Conservation (phyloP, 2,888 invertebrate species). For the Thumatha senex region DNA sequence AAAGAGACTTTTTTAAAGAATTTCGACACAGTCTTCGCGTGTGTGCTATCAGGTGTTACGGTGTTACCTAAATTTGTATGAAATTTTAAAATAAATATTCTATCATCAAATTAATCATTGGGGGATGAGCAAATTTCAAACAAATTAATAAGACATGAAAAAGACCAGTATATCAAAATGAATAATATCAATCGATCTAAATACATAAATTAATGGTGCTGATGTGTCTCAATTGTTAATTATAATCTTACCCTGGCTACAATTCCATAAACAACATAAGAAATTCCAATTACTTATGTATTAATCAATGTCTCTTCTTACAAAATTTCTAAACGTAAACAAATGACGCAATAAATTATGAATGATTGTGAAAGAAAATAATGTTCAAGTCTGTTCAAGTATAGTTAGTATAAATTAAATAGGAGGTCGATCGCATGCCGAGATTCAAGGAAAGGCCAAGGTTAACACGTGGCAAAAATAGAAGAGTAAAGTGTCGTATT, state of each 20-base stretch:
- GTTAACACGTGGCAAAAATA: conserved; percentile 40
- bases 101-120: no score
- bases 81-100: no score
- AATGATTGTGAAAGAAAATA: conserved; percentile 28
- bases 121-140: no score
- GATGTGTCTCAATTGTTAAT: no score
- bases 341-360: conserved; percentile 26
- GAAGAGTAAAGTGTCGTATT: conserved; percentile 32
- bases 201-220: no score
- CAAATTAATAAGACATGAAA: no score
- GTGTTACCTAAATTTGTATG: no score
- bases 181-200: no score
- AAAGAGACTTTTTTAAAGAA: neutral
- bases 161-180: no score
- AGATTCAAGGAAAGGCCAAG: conserved; percentile 54
- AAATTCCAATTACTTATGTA: neutral
- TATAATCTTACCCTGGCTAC: conserved; percentile 1
- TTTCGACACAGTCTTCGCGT: no score
- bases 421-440: conserved; percentile 37
- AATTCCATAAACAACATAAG: neutral
- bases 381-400: conserved; percentile 20
- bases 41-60: no score
- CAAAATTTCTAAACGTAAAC: conserved; percentile 28
- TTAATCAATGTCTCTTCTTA: conserved; percentile 10
- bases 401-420: conserved; percentile 26